Conservation (phyloP, 2,797 vertebrate species). For the Fistularia tabacaria region DNA sequence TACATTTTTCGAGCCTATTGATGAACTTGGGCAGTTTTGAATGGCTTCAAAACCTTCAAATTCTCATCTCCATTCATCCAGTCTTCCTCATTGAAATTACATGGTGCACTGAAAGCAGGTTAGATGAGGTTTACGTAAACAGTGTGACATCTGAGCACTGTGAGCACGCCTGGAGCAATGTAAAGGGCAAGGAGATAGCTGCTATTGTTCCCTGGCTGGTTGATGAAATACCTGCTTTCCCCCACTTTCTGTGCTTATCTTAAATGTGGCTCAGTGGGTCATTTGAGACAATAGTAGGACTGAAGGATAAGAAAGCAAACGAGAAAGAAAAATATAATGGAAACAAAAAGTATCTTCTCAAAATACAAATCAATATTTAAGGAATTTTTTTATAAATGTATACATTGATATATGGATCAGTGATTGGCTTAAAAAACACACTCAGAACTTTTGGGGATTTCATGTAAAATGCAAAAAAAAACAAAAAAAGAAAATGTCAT, state of each 20-base stretch:
- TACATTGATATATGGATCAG: no score
- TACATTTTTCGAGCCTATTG: no score
- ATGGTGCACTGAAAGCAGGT: conserved; percentile 23
- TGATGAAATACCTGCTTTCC: conserved; percentile 27
- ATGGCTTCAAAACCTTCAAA: neutral
- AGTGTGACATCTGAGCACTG: conserved; percentile 50
- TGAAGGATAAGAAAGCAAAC: neutral
- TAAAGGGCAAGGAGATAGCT: conserved; percentile 48
- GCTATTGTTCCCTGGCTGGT: conserved; percentile 46
- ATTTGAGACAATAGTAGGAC: neutral
- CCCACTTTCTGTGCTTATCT: conserved; percentile 8
- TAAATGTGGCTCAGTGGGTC: conserved; percentile 1
- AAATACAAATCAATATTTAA: no score
- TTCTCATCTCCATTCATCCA: neutral
- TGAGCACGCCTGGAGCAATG: conserved; percentile 14
- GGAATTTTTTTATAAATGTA: no score
- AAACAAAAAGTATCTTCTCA: neutral
- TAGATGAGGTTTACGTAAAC: conserved; percentile 43
- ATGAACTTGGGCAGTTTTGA: neutral
- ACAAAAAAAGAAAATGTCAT: no score
- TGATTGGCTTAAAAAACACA: no score
- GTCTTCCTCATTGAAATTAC: neutral
- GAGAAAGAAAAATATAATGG: neutral
- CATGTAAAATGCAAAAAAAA: no score
- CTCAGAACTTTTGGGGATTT: no score